Evolutionary conservation across 2,888 invertebrate species (phyloP), one percentile per base, ranked within the genome.

Genomic region (Limulus polyphemus): DNA sequence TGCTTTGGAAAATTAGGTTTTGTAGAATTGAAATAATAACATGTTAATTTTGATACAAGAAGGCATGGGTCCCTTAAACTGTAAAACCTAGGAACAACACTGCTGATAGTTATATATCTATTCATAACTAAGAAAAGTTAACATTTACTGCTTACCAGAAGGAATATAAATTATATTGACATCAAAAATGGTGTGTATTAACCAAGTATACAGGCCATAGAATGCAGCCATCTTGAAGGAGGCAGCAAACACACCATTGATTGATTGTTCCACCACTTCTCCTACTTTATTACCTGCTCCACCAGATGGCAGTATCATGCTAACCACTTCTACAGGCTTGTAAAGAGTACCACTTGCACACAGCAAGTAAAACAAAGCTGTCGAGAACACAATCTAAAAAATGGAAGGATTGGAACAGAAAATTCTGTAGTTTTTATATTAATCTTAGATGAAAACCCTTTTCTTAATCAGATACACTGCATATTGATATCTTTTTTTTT

Each of bases 131-230:
- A 32, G 32, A 32, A 32, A 32, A 32, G 7, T 32, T 32, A 32
- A 32, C 32, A 32, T 32, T 1, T 32, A 0, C 7, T 7, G 7
- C 62, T 76, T 75, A 88, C 88, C 87, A 72, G 94, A 88, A 1
- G 98, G 97, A 68, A 98, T 81, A 76, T 95, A 98, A 49, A 98
- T 90, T 65, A 99, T 90, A 77, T 92, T 90, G 47, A 82, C 89
- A 62, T 90, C 90, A 75, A 98, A 97, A 12, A 98, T 79, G 69
- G 90, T 92, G 77, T 99, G 98, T 59, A 93, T 88, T 66, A 98
- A 83, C 93, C 97, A 99, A 0, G 98, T 98, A 85, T 97, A 99
- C 67, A 98, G 81, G 0, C 97, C 98, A 75, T 99, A 98, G 79
- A 99, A 99, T 0, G 89, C 81, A 0, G 94, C 90, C 84, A 98